These are phyloP conservation scores for Drosophila elegans DNA, from an alignment of 1,140 invertebrate genomes.

Conservation along the genomic window DNA sequence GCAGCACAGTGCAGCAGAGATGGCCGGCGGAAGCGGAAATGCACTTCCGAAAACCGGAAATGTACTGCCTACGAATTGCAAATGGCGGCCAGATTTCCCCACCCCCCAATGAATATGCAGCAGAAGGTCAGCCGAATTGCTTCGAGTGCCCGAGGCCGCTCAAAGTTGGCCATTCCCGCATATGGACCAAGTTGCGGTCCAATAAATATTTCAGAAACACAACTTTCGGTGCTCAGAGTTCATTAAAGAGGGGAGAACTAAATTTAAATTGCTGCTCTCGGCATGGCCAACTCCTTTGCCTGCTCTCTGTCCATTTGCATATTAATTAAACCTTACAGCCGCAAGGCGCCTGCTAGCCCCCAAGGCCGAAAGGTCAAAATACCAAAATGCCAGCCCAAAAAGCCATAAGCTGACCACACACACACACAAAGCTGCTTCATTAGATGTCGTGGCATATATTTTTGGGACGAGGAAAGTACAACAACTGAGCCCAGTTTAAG, in stretches of 20 bases:
- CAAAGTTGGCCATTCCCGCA: slow-evolving; percentile 2
- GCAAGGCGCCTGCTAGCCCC: slow-evolving; percentile 21
- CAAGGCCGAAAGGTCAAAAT: slow-evolving; percentile 68
- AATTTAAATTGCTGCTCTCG: slow-evolving; percentile 34
- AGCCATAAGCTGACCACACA: slow-evolving; percentile 71
- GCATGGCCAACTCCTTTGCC: slow-evolving; percentile 15
- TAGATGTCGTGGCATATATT: slow-evolving; percentile 63
- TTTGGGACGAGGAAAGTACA: slow-evolving; percentile 18
- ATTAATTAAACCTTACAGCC: slow-evolving; percentile 76
- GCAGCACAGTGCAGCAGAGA: background rate
- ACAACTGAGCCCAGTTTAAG: slow-evolving; percentile 66
- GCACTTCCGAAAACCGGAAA: slow-evolving; percentile 78
- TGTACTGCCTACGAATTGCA: slow-evolving; percentile 73
- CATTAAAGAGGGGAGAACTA: slow-evolving; percentile 63
- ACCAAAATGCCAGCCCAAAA: slow-evolving; percentile 55
- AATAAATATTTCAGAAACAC: slow-evolving; percentile 63
- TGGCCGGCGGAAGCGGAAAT: slow-evolving; percentile 69
- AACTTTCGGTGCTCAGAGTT: slow-evolving; percentile 36
- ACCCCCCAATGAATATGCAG: slow-evolving; percentile 20
- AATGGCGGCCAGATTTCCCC: slow-evolving; percentile 27
- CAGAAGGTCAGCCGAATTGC: background rate
- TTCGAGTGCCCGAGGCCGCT: background rate
- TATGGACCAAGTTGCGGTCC: slow-evolving; percentile 35
- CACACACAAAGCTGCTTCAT: slow-evolving; percentile 58
- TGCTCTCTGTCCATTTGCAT: slow-evolving; percentile 67